A percentile compares a stretch with the other conserved stretches of the same genome.
Conservation (phyloP, 2,888 invertebrate genomes). For the Zhuqinia jingwanae region DNA sequence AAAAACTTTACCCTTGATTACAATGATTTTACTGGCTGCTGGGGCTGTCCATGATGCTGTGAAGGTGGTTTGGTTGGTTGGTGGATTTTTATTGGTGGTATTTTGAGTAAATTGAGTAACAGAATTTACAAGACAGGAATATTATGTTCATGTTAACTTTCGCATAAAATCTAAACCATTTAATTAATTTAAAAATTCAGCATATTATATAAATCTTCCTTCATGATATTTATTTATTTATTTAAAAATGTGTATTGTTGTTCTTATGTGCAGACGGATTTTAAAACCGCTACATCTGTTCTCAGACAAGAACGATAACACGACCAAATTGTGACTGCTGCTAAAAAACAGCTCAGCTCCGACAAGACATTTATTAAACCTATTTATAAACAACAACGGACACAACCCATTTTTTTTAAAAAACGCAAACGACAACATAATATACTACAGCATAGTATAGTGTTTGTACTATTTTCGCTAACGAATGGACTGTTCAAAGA, state of each 20-base stretch:
- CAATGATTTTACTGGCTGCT: conserved; percentile 1
- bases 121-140: not conserved
- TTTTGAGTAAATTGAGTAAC: not conserved
- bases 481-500: conserved; percentile 47
- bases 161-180: not conserved
- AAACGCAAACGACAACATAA: conserved; percentile 43
- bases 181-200: not conserved
- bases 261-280: conserved; percentile 65
- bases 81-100: conserved; percentile 55
- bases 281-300: conserved; percentile 54
- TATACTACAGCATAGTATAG: too few relatives aligned
- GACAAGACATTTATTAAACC: conserved; percentile 47
- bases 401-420: not conserved
- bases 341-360: conserved; percentile 32
- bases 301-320: conserved; percentile 67
- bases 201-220: not conserved
- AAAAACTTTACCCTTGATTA: conserved; percentile 10
- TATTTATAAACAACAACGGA: conserved; percentile 48
- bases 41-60: conserved; percentile 52
- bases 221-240: conserved; percentile 64
- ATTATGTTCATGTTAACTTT: not conserved
- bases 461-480: conserved; percentile 24
- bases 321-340: conserved; percentile 47
- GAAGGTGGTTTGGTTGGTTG: conserved; percentile 64
- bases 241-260: conserved; percentile 64